Evolutionary conservation across 2,888 invertebrate species (phyloP).

Genomic region (Ophion slaviceki): DNA sequence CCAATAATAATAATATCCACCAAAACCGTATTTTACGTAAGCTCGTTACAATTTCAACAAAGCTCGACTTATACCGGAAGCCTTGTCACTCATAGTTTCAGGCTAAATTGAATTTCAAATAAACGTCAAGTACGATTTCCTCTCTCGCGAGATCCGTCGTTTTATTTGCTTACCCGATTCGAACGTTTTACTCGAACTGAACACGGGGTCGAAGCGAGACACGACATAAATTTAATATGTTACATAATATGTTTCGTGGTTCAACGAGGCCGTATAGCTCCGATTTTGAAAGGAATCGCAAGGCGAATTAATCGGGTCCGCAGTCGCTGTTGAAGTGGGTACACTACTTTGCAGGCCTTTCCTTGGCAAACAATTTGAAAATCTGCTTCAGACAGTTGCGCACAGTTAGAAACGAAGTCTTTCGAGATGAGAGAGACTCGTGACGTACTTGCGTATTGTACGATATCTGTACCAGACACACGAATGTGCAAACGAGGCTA

Average conservation of each 20-base stretch:
- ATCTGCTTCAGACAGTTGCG: constrained; percentile 71
- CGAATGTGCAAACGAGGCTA: constrained; percentile 51
- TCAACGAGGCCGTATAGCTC: neutral
- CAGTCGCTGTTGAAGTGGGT: constrained; percentile 18
- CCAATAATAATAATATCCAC: neutral
- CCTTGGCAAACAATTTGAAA: constrained; percentile 56
- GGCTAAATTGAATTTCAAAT: neutral
- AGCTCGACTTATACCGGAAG: neutral
- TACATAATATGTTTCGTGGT: neutral
- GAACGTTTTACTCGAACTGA: neutral
- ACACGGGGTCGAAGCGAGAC: neutral
- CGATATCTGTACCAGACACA: constrained; percentile 77
- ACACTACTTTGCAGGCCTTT: constrained; percentile 38
- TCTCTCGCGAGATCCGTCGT: neutral
- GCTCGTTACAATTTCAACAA: neutral
- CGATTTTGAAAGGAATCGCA: neutral
- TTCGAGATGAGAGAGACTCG: constrained; percentile 54
- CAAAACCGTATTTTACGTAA: neutral
- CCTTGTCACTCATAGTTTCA: neutral
- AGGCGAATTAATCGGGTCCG: neutral
- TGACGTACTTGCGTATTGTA: constrained; percentile 77
- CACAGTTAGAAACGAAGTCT: constrained; percentile 59
- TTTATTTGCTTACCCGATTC: neutral
- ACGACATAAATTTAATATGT: neutral
- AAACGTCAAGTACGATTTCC: neutral